Evolutionary conservation across 2,797 vertebrate species (phyloP), one percentile per base, ranked within the genome.

Genomic region (Zenarchopterus dispar): DNA sequence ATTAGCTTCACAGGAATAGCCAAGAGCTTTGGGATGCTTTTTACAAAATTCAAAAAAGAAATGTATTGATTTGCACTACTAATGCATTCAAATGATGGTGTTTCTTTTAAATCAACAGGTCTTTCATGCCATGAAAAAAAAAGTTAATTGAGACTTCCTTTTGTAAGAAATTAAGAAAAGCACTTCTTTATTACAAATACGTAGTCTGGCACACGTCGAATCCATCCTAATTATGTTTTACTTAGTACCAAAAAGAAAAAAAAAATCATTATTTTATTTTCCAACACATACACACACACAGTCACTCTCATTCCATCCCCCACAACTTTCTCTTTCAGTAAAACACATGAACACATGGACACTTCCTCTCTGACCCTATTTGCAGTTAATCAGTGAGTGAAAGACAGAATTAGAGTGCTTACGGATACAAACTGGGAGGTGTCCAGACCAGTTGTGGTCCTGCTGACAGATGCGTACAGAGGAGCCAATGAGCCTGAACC

Each of bases 401-500:
- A 17, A 62, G 17, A n/a, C 17, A 23, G 10, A 39, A 19, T 41
- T 60, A 15, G 19, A 67, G 84, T 90, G 97, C 97, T 97, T 92
- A 99, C 97, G 85, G 90, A 99, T 96, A 91, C 97, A 99, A 71
- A 96, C 94, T 33, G 97, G 97, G 15, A 99, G 95, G 5, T 95
- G 96, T 54, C 97, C 97, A 19, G 98, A 99, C 98, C 98, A 99
- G 75, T 93, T 95, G 92, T 99, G 96, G 86, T 99, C 97, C 78
- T 99, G 98, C 47, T 99, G 98, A 78, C 97, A 99, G 68, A 99
- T 97, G 42, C 96, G 91, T 31, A 99, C 97, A 5, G 98, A 99
- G 28, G 98, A 99, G 13, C 98, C 98, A 67, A 99, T 97, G 74
- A 99, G 86, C 6, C 96, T 93, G 88, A 99, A 99, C 44, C 98